Base-by-base conservation (phyloP, 2,797 vertebrate species). In the Tolypeutes matacus region DNA sequence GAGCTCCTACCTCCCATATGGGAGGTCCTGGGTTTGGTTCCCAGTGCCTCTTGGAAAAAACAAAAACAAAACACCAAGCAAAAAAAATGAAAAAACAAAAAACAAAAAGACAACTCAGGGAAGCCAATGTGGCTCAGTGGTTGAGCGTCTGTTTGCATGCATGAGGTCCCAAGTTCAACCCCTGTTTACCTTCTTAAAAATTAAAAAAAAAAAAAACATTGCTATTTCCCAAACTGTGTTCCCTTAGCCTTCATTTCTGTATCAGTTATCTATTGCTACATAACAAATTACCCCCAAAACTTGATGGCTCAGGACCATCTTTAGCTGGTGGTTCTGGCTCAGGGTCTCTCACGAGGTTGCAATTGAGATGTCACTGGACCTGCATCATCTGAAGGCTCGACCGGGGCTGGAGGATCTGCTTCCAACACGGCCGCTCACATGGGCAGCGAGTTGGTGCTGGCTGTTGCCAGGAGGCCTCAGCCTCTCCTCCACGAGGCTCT, bases 351-450 rank as follows among this genome's bases (percentile, higher is more conserved):
- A n/a, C n/a, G n/a, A n/a, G n/a, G n/a, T n/a, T n/a, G n/a, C n/a
- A n/a, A n/a, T n/a, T n/a, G 51, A 67, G 53, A 21, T 25, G 42
- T 58, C 25, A 9, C 6, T n/a, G 31, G 25, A 29, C n/a, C n/a
- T 18, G 23, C 5, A 1, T 31, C 64, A 51, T 34, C 29, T 9
- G 42, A 53, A 62, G 53, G 17, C 58, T 83, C 15, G 34, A 21
- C 60, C 9, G 1, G 20, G 23, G 60, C 81, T 34, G 3, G 42
- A 73, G 49, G 49, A 82, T 11, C 58, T 14, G 3, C 20, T 62
- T 13, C 39, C 67, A 75, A 29, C 15, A 13, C 0, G 7, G 17
- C 53, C 5, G 0, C 29, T 58, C 67, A n/a, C 1, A 0, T 8
- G 1, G 13, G 78, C 5, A 58, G 7, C 25, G 62, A 5, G 42